Evolutionary conservation across 1,140 invertebrate species (phyloP).

Genomic region (Zaprionus gabonicus): DNA sequence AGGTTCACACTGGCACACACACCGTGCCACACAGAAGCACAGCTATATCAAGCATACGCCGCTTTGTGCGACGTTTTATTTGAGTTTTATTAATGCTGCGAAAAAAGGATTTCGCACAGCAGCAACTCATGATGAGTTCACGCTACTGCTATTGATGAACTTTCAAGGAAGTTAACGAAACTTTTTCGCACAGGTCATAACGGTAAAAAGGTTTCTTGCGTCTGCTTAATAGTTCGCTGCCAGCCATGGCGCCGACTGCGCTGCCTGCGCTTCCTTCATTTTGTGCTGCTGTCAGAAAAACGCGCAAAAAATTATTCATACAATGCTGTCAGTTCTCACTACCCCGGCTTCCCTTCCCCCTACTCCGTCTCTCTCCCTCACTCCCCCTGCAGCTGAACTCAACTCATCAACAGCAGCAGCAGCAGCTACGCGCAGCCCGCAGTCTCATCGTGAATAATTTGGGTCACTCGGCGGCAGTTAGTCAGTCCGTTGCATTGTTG

Average conservation of each 20-base stretch:
- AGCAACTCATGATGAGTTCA: conserved; percentile 23
- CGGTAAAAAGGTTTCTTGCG: conserved; percentile 41
- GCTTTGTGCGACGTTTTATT: conserved; percentile 65
- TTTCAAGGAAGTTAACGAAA: conserved; percentile 12
- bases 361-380: too few relatives aligned
- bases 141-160: conserved; percentile 43
- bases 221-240: conserved; percentile 14
- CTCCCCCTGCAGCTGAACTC: conserved; percentile 17
- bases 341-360: not conserved
- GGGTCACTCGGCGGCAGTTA: conserved; percentile 80
- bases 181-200: conserved; percentile 11
- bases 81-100: conserved; percentile 63
- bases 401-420: conserved; percentile 37
- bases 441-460: conserved; percentile 74
- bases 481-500: conserved; percentile 77
- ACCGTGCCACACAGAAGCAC: not conserved
- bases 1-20: not conserved
- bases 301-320: conserved; percentile 58
- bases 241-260: not conserved
- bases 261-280: conserved; percentile 5
- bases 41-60: conserved; percentile 56
- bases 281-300: conserved; percentile 59
- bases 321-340: conserved; percentile 41
- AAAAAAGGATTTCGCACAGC: conserved; percentile 37
- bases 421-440: conserved; percentile 15